These are phyloP conservation scores for Galerucella nymphaeae DNA, from an alignment of 2,888 invertebrate species.

Conservation along the genomic window DNA sequence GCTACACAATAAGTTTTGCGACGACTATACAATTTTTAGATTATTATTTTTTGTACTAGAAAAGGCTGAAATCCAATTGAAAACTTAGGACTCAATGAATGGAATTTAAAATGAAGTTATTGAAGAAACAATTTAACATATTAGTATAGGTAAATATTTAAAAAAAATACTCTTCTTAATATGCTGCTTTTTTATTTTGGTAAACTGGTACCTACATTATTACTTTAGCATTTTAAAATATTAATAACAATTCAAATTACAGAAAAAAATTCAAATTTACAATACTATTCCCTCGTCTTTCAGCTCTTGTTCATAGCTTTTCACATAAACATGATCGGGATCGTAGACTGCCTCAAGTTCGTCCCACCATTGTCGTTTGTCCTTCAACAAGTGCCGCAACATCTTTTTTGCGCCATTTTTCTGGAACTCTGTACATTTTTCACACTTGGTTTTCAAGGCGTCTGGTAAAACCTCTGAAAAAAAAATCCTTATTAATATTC, in stretches of 20 bases:
- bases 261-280: background rate
- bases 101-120: too few relatives aligned
- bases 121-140: too few relatives aligned
- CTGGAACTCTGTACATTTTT: conserved; percentile 74
- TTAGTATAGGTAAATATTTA: too few relatives aligned
- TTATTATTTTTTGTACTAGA: too few relatives aligned
- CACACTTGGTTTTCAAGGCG: conserved; percentile 73
- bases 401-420: conserved; percentile 71
- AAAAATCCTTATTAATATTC: background rate
- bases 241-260: background rate
- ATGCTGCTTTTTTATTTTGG: conserved; percentile 8
- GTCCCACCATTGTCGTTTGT: conserved; percentile 73
- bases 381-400: conserved; percentile 72
- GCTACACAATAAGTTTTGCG: too few relatives aligned
- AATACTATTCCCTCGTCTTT: conserved; percentile 60
- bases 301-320: conserved; percentile 72
- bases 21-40: too few relatives aligned
- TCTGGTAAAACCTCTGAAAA: conserved; percentile 73
- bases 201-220: conserved; percentile 1
- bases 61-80: too few relatives aligned
- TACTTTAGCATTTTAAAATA: background rate
- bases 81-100: too few relatives aligned
- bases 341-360: conserved; percentile 75
- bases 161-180: too few relatives aligned
- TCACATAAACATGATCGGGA: conserved; percentile 72